Percentiles rank a stretch among this genome's conserved stretches.
These are phyloP conservation scores for Anguilla anguilla DNA, from an alignment of 2,797 vertebrate species.

Conservation along the genomic window DNA sequence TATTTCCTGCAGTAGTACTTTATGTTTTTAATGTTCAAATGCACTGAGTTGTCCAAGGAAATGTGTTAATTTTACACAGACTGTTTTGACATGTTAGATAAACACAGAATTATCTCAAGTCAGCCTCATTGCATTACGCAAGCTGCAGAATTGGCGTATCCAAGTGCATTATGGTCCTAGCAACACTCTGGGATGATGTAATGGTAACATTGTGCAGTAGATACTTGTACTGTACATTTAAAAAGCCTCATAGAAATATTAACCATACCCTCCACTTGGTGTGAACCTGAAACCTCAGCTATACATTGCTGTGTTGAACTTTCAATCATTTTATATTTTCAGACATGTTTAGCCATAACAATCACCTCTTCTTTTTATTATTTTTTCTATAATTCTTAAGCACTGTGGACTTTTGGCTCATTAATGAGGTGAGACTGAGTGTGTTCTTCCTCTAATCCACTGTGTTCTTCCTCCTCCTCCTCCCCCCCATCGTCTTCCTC, in stretches of 20 bases:
- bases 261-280: not conserved
- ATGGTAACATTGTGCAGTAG: not conserved
- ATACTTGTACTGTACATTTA: not conserved
- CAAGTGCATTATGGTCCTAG: not conserved
- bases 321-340: not conserved
- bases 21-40: not conserved
- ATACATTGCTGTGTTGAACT: not conserved
- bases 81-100: not conserved
- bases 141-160: constrained; percentile 11
- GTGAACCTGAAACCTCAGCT: not conserved
- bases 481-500: not conserved
- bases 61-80: not conserved
- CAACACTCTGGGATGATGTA: not conserved
- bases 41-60: not conserved
- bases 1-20: not conserved
- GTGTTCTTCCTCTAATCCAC: not conserved
- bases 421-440: constrained; percentile 8
- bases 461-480: not conserved
- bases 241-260: not conserved
- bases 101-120: not conserved
- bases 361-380: not conserved
- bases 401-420: not conserved
- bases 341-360: not conserved
- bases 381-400: no score
- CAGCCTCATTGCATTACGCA: not conserved